These are phyloP conservation scores for Spilosoma lubricipeda DNA, from an alignment of 2,888 invertebrate species.

Conservation along the genomic window DNA sequence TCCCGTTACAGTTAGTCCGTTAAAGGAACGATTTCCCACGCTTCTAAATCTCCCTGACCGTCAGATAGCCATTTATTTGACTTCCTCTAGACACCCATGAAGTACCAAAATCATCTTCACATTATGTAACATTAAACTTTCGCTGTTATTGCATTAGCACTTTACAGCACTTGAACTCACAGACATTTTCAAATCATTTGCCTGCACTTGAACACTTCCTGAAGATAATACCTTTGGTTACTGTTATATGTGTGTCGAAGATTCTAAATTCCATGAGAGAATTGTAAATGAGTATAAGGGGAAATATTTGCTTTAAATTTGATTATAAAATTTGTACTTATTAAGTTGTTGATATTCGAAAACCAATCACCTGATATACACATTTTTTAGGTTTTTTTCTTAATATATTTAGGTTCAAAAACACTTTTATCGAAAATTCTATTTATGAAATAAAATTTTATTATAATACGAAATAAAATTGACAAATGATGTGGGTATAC, in stretches of 20 bases:
- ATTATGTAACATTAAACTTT: slow-evolving; percentile 51
- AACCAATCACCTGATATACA: no score
- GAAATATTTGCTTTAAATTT: background rate
- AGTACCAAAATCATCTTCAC: slow-evolving; percentile 57
- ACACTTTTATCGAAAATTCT: no score
- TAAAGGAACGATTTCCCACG: slow-evolving; percentile 12
- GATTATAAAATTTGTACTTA: background rate
- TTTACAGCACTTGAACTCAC: slow-evolving; percentile 48
- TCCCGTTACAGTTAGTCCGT: background rate
- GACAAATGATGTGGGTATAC: no score
- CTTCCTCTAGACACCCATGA: slow-evolving; percentile 50
- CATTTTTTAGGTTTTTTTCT: no score
- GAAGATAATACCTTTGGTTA: slow-evolving; percentile 19
- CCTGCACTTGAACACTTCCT: slow-evolving; percentile 58
- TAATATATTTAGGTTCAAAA: no score
- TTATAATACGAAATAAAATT: no score
- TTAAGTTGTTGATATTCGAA: no score
- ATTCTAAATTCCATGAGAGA: background rate
- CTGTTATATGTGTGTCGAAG: slow-evolving; percentile 4
- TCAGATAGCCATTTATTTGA: background rate
- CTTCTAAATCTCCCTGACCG: slow-evolving; percentile 4
- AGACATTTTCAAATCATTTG: slow-evolving; percentile 50
- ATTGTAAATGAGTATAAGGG: background rate
- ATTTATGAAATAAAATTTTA: no score
- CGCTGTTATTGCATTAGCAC: slow-evolving; percentile 39